phyloP scores from a whole-genome alignment of 2,888 invertebrate species.

The Drosophila setosimentum region DNA sequence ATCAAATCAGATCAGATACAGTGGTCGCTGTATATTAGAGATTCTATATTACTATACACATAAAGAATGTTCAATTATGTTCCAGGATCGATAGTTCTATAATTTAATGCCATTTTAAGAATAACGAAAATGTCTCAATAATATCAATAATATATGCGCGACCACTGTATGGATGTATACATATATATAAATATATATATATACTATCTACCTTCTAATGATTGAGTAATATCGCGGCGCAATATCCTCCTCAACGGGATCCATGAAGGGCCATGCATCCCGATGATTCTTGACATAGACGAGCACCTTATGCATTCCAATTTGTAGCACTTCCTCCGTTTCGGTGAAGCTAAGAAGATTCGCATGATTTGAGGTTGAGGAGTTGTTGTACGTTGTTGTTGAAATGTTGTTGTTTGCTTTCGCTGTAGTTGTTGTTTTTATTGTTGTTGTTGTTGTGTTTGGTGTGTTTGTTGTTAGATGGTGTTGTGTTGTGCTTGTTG shows the following conservation, averaged over 20 bases:
- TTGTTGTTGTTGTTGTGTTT: slow-evolving; percentile 6
- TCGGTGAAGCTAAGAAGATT: slow-evolving; percentile 89
- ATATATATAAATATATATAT: not conserved
- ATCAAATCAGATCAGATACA: not conserved
- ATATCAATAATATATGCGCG: not conserved
- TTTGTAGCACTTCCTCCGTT: slow-evolving; percentile 93
- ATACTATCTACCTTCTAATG: slow-evolving; percentile 86
- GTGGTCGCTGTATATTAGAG: not conserved
- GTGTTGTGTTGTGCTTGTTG: slow-evolving; percentile 24
- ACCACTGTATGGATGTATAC: not conserved
- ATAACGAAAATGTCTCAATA: no score
- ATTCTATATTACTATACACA: no score
- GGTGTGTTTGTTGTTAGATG: slow-evolving; percentile 16
- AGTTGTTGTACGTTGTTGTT: slow-evolving; percentile 78
- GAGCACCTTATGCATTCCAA: slow-evolving; percentile 96
- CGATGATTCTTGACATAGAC: slow-evolving; percentile 94
- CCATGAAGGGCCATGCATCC: slow-evolving; percentile 97
- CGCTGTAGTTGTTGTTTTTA: slow-evolving; percentile 35
- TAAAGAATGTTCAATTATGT: no score
- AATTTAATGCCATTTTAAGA: no score
- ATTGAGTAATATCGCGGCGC: slow-evolving; percentile 94
- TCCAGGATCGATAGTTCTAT: not conserved
- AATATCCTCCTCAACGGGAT: slow-evolving; percentile 96
- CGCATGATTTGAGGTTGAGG: slow-evolving; percentile 83
- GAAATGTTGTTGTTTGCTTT: slow-evolving; percentile 58